phyloP scores from a whole-genome alignment of 2,797 vertebrate species.

The Thripadectes ignobilis region DNA sequence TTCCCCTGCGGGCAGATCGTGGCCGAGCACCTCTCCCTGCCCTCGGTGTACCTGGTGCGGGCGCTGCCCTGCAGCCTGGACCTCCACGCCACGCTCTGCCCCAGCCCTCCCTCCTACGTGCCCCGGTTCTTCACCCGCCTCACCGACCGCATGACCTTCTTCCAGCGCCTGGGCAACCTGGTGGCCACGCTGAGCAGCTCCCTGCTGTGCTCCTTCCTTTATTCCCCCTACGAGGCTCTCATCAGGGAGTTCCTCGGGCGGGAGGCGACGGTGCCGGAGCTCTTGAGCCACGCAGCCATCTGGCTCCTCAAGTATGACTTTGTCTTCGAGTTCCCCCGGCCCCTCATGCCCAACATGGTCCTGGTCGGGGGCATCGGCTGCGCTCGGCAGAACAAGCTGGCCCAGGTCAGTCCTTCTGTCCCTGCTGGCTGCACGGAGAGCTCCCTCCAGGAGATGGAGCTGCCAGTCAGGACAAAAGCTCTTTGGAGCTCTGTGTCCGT shows the following conservation, averaged over 20 bases:
- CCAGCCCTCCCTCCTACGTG: constrained; percentile 64
- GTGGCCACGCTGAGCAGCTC: constrained; percentile 36
- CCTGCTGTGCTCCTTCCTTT: constrained; percentile 55
- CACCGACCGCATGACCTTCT: constrained; percentile 60
- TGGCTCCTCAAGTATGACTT: constrained; percentile 83
- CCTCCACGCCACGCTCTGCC: constrained; percentile 32
- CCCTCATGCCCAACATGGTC: constrained; percentile 85
- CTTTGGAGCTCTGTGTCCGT: neutral
- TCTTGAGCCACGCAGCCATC: constrained; percentile 66
- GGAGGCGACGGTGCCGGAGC: constrained; percentile 44
- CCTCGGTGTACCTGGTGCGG: constrained; percentile 54
- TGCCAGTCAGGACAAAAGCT: neutral
- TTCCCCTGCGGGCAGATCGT: constrained; percentile 62
- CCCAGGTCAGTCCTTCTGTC: constrained; percentile 73
- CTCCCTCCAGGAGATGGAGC: neutral
- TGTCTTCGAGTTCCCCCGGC: constrained; percentile 78
- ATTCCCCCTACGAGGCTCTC: constrained; percentile 38
- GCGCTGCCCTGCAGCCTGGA: constrained; percentile 56
- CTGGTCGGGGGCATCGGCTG: constrained; percentile 85
- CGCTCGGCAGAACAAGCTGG: constrained; percentile 65
- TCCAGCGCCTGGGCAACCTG: constrained; percentile 52
- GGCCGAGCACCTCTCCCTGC: constrained; percentile 67
- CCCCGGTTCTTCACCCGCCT: constrained; percentile 58
- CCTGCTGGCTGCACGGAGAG: neutral
- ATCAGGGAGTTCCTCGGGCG: constrained; percentile 63